Conservation (phyloP, 1,140 invertebrate species). For the Gryon sp. region DNA sequence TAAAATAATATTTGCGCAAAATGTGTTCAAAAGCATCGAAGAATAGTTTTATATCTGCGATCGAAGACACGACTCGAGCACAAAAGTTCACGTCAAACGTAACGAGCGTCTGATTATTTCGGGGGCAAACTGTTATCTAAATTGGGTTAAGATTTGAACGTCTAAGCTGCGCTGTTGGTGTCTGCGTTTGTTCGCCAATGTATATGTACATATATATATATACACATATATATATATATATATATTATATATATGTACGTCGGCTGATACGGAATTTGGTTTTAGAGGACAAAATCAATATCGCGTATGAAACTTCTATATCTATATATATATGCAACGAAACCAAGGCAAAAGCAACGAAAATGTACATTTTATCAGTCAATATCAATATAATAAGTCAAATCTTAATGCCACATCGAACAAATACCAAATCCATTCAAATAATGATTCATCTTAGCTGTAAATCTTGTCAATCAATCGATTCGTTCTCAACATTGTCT, state of each 20-base stretch:
- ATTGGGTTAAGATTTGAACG: constrained; percentile 58
- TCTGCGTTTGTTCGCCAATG: not conserved
- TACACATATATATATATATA: too few relatives aligned
- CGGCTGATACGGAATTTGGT: constrained; percentile 53
- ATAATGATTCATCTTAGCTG: constrained; percentile 38
- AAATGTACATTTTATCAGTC: too few relatives aligned
- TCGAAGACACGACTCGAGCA: too few relatives aligned
- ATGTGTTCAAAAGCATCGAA: too few relatives aligned
- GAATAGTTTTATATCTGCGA: too few relatives aligned
- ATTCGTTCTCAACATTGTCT: constrained; percentile 36
- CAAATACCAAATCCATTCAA: too few relatives aligned
- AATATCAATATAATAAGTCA: too few relatives aligned
- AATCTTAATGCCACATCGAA: too few relatives aligned
- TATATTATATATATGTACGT: not conserved
- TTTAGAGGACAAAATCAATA: constrained; percentile 61
- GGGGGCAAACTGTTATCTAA: constrained; percentile 30
- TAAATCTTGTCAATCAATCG: constrained; percentile 59
- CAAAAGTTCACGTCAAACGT: constrained; percentile 18
- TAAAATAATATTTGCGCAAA: too few relatives aligned
- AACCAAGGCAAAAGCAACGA: constrained; percentile 17
- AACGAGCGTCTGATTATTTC: constrained; percentile 30
- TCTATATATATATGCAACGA: constrained; percentile 19
- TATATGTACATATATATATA: too few relatives aligned
- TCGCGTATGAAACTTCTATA: constrained; percentile 25
- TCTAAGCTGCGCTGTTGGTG: constrained; percentile 5